These are phyloP conservation scores for Actinostola sp. DNA, from an alignment of 92 coral and sea anemone genomes.

Conservation along the genomic window DNA sequence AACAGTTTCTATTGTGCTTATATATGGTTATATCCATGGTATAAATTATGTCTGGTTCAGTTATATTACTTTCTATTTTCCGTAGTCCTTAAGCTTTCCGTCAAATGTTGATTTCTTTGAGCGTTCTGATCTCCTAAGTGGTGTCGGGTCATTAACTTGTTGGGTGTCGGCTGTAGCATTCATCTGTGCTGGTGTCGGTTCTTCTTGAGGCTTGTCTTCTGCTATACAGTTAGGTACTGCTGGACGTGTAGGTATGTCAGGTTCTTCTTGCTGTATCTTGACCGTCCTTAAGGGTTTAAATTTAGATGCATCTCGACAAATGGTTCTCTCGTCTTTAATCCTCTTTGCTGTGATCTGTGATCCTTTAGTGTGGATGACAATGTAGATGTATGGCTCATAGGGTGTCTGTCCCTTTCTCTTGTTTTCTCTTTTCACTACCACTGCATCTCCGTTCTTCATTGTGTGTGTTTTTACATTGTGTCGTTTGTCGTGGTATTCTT, in stretches of 20 bases:
- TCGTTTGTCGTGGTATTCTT: slow-evolving; percentile 54
- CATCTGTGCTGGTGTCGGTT: slow-evolving; percentile 32
- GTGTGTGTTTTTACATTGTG: slow-evolving; percentile 45
- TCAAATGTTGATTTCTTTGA: slow-evolving; percentile 44
- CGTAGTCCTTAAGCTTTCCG: slow-evolving; percentile 47
- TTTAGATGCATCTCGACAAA: slow-evolving; percentile 64
- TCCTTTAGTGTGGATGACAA: no score
- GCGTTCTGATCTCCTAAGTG: slow-evolving; percentile 65
- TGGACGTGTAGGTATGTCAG: no score
- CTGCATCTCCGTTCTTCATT: slow-evolving; percentile 60
- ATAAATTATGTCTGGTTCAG: slow-evolving; percentile 17
- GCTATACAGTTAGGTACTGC: no score
- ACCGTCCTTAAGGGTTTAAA: slow-evolving; percentile 37
- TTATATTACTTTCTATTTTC: slow-evolving; percentile 21
- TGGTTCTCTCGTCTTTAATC: slow-evolving; percentile 39
- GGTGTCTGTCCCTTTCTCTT: slow-evolving; percentile 60
- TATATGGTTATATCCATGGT: no score
- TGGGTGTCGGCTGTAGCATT: no score
- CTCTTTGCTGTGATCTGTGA: no score
- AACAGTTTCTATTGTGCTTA: no score
- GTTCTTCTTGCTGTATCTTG: background rate
- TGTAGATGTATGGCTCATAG: slow-evolving; percentile 52
- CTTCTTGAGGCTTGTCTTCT: no score
- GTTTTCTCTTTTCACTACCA: slow-evolving; percentile 55
- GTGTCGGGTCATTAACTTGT: no score